These are phyloP conservation scores for Xiphophorus birchmanni DNA, from an alignment of 2,797 vertebrate genomes.

Conservation along the genomic window DNA sequence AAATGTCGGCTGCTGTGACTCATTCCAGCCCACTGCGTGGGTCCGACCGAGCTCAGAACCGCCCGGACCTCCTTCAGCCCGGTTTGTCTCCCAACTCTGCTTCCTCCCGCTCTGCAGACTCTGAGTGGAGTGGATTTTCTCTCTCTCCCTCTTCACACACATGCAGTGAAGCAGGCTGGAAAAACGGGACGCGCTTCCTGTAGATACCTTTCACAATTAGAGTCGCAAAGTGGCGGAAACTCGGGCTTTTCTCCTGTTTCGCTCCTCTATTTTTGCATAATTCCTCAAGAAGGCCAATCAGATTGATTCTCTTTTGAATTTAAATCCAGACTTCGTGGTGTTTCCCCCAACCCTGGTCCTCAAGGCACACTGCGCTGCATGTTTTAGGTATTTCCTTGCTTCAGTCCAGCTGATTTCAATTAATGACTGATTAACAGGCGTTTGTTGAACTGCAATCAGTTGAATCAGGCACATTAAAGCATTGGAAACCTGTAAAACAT, in stretches of 20 bases:
- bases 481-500: no score
- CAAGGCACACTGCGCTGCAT: no score
- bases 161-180: not conserved
- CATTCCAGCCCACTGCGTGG: conserved; percentile 31
- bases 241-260: not conserved
- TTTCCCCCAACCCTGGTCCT: no score
- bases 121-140: not conserved
- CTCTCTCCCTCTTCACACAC: not conserved
- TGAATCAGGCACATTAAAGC: no score
- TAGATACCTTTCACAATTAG: conserved; percentile 51
- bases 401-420: no score
- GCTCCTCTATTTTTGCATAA: not conserved
- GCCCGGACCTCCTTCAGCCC: conserved; percentile 40
- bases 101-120: conserved; percentile 49
- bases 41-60: conserved; percentile 27
- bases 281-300: not conserved
- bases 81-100: conserved; percentile 58
- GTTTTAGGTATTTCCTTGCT: no score
- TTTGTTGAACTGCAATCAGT: no score
- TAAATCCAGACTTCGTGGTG: not conserved
- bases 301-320: not conserved
- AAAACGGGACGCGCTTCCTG: not conserved
- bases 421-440: no score
- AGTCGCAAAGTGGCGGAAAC: fast-evolving
- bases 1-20: not conserved